Conservation (phyloP, 2,797 vertebrate genomes). For the Spinus pinus region DNA sequence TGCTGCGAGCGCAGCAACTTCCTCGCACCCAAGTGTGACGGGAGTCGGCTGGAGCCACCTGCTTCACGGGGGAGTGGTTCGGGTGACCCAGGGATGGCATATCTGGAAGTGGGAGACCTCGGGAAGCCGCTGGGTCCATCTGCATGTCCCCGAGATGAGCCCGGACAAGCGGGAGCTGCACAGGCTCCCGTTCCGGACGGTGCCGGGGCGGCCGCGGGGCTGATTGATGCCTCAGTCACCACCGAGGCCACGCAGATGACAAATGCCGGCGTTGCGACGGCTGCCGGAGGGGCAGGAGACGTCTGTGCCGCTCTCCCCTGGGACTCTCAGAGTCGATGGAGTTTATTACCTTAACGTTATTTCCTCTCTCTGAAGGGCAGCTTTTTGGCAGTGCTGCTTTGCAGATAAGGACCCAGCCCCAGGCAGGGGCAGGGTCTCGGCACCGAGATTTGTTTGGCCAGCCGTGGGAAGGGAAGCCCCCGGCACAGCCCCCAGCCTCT, state of each 20-base stretch:
- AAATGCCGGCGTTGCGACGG: neutral
- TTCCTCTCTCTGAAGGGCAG: slow-evolving; percentile 21
- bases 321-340: neutral
- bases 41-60: neutral
- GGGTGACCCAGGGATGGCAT: neutral
- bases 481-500: neutral
- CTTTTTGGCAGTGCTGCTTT: neutral
- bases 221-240: neutral
- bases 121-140: neutral
- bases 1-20: neutral
- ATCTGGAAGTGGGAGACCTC: neutral
- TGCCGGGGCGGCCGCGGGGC: neutral
- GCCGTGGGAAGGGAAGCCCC: neutral
- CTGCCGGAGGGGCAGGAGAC: neutral
- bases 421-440: neutral
- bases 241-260: neutral
- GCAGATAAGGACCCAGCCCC: neutral
- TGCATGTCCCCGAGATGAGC: neutral
- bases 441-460: neutral
- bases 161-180: neutral
- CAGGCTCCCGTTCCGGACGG: neutral
- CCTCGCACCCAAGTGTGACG: accelerated
- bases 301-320: neutral
- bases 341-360: slow-evolving; percentile 26
- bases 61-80: accelerated